phyloP scores from a whole-genome alignment of 2,113 vertebrate genomes.

The Phocoena sinus region DNA sequence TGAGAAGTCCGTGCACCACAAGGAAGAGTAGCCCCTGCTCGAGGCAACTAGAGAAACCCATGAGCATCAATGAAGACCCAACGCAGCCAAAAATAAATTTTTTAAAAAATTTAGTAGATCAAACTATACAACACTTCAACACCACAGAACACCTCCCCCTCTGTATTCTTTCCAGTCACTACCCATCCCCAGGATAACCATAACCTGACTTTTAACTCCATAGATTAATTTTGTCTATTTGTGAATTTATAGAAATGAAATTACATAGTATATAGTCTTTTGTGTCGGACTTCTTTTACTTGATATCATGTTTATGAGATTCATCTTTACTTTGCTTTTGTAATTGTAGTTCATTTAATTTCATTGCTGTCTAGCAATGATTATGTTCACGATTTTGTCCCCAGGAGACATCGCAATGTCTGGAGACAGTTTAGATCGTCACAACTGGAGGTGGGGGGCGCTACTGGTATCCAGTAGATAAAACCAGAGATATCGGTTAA shows the following conservation, averaged over 20 bases:
- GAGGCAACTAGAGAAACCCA: too few species aligned
- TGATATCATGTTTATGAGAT: background rate
- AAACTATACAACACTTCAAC: background rate
- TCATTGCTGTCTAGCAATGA: background rate
- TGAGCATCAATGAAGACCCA: too few species aligned
- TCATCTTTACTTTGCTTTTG: background rate
- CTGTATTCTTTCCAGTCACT: background rate
- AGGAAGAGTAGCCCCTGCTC: too few species aligned
- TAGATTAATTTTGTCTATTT: background rate
- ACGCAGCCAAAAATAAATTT: too few species aligned
- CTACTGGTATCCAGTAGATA: background rate
- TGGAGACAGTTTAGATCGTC: background rate
- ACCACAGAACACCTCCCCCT: background rate
- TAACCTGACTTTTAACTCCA: background rate
- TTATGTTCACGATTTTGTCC: background rate
- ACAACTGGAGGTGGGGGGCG: background rate
- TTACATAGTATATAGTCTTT: background rate
- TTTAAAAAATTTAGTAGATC: background rate
- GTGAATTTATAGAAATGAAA: background rate
- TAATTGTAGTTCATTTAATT: background rate
- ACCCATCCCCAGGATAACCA: background rate
- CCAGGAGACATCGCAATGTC: background rate
- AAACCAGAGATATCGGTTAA: background rate
- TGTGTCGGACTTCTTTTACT: background rate
- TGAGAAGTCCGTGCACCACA: too few species aligned